Base-by-base conservation (phyloP, 2,888 invertebrate genomes). In the Lycaena phlaeas region DNA sequence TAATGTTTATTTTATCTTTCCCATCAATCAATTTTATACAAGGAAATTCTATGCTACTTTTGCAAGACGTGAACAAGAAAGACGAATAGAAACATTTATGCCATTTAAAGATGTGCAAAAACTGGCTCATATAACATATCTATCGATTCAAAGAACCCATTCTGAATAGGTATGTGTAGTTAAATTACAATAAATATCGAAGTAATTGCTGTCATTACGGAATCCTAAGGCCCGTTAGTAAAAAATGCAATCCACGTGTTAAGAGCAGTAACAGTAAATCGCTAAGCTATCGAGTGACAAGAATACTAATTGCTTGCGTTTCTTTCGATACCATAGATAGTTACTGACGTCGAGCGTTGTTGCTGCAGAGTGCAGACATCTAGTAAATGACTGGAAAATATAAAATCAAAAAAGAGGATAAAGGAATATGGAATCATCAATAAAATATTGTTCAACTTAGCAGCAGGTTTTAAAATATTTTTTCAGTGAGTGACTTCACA, bases 221-320 rank as follows among this genome's bases (percentile, higher is more conserved):
- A 17, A 14, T 34, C 34, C 18, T 6, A 11, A 17, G 22, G 34
- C 11, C 11, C 12, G 5, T 22, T 6, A 22, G 34, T 34, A 34
- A 22, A 34, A 31, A 34, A 34, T 34, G 34, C 34, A 22, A 18
- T 22, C 34, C 34, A 34, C 34, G 34, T 34, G 34, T 34, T 34
- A 34, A 34, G 22, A 22, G 34, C 34, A 18, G 12, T 34, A 34
- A 34, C 22, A 34, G 34, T 34, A 34, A 34, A 34, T 34, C 34
- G 18, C 34, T 34, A 22, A 22, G 34, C 34, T 22, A 34, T 34
- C 34, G 34, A 12, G 22, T 34, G 34, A 34, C 34, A 12, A 22
- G 34, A 34, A 34, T 34, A 34, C 34, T 34, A 34, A 34, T 34
- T 18, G 34, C 40, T 42, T 42, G 40, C 41, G 38, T 44, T 40